phyloP scores from a whole-genome alignment of 2,113 vertebrate genomes.

The Prionailurus bengalensis region DNA sequence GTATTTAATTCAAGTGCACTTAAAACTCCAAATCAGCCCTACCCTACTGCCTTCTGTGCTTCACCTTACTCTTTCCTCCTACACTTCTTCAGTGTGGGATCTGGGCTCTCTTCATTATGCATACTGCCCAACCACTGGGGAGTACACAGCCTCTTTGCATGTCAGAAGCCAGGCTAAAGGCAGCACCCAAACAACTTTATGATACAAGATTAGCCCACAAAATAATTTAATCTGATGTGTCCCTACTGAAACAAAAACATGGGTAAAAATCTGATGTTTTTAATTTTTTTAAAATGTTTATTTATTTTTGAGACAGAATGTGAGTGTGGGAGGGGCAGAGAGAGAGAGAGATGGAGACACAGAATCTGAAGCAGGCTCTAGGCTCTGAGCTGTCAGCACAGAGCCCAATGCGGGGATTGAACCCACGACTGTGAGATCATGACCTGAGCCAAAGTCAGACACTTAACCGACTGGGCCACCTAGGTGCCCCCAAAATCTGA shows the following conservation, averaged over 20 bases:
- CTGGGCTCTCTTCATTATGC: background rate
- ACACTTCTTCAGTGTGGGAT: background rate
- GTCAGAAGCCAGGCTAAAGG: background rate
- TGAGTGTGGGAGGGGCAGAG: too few species aligned
- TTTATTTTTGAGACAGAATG: too few species aligned
- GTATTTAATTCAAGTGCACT: background rate
- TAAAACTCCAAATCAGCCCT: background rate
- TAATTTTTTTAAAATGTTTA: too few species aligned
- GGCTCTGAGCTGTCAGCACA: too few species aligned
- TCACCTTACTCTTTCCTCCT: too few species aligned
- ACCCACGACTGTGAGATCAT: too few species aligned
- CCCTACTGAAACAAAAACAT: background rate
- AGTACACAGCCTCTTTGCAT: background rate
- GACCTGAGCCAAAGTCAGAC: too few species aligned
- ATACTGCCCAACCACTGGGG: background rate
- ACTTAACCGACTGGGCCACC: too few species aligned
- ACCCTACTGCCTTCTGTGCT: too few species aligned
- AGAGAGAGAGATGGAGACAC: too few species aligned
- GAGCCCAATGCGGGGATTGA: too few species aligned
- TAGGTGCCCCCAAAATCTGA: background rate
- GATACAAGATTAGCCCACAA: background rate
- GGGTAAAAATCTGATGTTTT: background rate
- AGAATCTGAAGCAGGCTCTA: too few species aligned
- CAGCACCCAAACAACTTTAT: background rate
- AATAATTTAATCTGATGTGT: background rate